Evolutionary conservation across 2,888 invertebrate species (phyloP).

Genomic region (Tinea pellionella): DNA sequence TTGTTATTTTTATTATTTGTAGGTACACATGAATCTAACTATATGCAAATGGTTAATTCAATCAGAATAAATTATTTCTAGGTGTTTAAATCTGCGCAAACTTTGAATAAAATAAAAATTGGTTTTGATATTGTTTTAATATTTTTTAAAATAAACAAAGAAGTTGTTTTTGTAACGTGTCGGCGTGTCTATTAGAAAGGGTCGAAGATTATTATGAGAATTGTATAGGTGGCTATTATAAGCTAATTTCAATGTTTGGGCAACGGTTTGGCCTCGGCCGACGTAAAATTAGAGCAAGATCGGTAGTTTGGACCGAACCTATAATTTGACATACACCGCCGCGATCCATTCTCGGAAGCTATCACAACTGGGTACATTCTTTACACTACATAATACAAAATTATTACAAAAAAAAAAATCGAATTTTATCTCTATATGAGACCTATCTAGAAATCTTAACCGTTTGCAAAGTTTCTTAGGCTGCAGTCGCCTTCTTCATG

Average conservation of each 20-base stretch:
- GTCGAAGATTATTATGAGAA: conserved; percentile 8
- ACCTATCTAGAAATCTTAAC: too few species aligned
- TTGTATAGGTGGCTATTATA: conserved; percentile 40
- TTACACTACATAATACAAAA: conserved; percentile 19
- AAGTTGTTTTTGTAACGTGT: neutral
- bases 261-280: conserved; percentile 26
- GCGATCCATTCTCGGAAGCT: conserved; percentile 40
- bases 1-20: neutral
- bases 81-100: too few species aligned
- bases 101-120: too few species aligned
- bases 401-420: too few species aligned
- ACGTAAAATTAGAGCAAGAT: conserved; percentile 50
- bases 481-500: too few species aligned
- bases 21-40: too few species aligned
- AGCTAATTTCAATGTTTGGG: conserved; percentile 62
- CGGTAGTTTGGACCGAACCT: conserved; percentile 41
- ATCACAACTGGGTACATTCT: conserved; percentile 22
- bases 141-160: neutral
- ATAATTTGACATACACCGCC: conserved; percentile 47
- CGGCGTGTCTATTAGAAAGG: conserved; percentile 10
- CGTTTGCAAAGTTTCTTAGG: too few species aligned
- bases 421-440: too few species aligned
- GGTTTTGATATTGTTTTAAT: neutral
- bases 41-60: too few species aligned
- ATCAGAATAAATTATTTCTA: too few species aligned